These are phyloP conservation scores for Campylomormyrus numenius DNA, from an alignment of 2,113 vertebrate genomes.

Conservation along the genomic window DNA sequence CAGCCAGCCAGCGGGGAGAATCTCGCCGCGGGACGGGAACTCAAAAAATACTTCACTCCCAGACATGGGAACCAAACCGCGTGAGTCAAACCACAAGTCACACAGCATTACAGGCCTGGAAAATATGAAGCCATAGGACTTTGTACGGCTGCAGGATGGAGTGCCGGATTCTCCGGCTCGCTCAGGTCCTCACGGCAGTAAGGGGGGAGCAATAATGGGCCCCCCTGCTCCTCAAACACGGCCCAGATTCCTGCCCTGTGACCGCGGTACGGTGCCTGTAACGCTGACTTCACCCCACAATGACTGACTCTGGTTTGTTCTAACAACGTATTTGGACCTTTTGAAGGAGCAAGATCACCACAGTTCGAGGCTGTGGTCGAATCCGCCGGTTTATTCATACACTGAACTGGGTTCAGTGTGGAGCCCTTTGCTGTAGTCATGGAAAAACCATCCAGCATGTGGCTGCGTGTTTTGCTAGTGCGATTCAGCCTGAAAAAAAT, in stretches of 20 bases:
- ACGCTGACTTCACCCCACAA: not conserved
- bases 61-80: not conserved
- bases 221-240: not conserved
- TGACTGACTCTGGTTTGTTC: not conserved
- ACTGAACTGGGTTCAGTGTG: not conserved
- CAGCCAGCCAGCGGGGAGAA: not conserved
- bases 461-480: not conserved
- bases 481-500: not conserved
- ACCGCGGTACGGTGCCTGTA: not conserved
- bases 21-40: not conserved
- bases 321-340: not conserved
- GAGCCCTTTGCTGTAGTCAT: not conserved
- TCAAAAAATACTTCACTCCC: not conserved
- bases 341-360: not conserved
- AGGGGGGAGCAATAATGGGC: not conserved
- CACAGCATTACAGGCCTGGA: not conserved
- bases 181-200: not conserved
- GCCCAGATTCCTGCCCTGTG: not conserved
- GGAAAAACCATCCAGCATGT: not conserved
- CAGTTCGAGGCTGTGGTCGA: not conserved
- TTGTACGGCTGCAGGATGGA: not conserved
- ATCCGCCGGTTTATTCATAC: not conserved
- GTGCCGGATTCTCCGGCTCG: not conserved
- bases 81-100: slow-evolving; percentile 1
- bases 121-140: not conserved